These are phyloP conservation scores for Prenolepis imparis DNA, from an alignment of 2,888 invertebrate species.

Conservation along the genomic window DNA sequence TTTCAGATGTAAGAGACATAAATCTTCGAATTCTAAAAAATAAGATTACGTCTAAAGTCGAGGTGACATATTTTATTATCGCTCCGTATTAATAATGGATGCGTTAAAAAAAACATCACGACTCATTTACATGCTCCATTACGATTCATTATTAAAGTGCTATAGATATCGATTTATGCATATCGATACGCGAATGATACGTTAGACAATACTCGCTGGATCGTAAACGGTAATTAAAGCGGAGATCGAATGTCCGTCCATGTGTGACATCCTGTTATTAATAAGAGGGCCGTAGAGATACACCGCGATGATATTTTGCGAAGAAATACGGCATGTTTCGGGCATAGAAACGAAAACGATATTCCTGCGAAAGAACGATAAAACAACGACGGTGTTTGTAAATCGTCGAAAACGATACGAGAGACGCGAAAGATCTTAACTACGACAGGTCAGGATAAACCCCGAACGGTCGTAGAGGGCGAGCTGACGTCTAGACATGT, in stretches of 20 bases:
- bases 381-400: slow-evolving; percentile 59
- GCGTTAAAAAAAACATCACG: background rate
- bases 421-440: slow-evolving; percentile 62
- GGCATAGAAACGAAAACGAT: slow-evolving; percentile 50
- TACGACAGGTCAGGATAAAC: slow-evolving; percentile 68
- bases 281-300: background rate
- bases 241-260: slow-evolving; percentile 34
- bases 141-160: slow-evolving; percentile 33
- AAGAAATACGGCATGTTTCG: slow-evolving; percentile 51
- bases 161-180: slow-evolving; percentile 27
- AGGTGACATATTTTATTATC: slow-evolving; percentile 13
- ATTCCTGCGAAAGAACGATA: slow-evolving; percentile 65
- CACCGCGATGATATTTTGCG: slow-evolving; percentile 45
- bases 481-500: slow-evolving; percentile 76
- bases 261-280: slow-evolving; percentile 23
- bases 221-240: slow-evolving; percentile 37
- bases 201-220: slow-evolving; percentile 34
- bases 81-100: slow-evolving; percentile 42
- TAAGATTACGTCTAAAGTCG: slow-evolving; percentile 8
- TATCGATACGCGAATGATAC: slow-evolving; percentile 12
- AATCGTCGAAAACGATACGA: slow-evolving; percentile 67
- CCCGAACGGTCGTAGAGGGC: slow-evolving; percentile 66
- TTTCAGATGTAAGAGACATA: background rate
- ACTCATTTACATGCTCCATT: slow-evolving; percentile 28
- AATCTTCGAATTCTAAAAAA: background rate